A percentile compares a stretch with the other conserved stretches of the same genome.
Conservation (phyloP, 2,113 vertebrate genomes). For the Corydoras maculifer region DNA sequence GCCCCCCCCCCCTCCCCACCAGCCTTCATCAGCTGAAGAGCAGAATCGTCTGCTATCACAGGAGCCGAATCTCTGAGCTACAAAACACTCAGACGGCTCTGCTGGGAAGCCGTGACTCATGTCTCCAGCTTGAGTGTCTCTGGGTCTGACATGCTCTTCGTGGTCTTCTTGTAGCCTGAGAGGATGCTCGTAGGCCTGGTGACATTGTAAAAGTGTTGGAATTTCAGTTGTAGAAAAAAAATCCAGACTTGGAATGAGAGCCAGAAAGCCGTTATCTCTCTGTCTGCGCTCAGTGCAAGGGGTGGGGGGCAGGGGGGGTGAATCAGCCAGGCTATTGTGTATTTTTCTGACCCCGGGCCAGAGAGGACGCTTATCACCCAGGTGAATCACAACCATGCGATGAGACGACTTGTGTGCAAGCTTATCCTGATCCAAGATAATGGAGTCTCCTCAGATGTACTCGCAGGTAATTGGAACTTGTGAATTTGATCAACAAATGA, state of each 20-base stretch:
- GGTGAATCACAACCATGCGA: slow-evolving; percentile 23
- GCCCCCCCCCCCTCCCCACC: too few species aligned
- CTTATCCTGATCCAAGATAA: slow-evolving; percentile 28
- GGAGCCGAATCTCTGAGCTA: too few species aligned
- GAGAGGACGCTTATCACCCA: slow-evolving; percentile 16
- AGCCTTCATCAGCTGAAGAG: too few species aligned
- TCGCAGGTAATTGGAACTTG: slow-evolving; percentile 14
- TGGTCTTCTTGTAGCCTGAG: not conserved
- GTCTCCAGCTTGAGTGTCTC: slow-evolving; percentile 13
- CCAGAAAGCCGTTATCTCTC: slow-evolving; percentile 6
- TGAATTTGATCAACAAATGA: not conserved
- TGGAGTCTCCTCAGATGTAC: slow-evolving; percentile 11
- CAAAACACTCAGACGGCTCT: slow-evolving; percentile 1
- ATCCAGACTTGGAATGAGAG: slow-evolving; percentile 3
- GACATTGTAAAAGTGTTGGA: too few species aligned
- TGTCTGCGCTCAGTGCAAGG: slow-evolving; percentile 5
- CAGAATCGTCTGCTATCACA: too few species aligned
- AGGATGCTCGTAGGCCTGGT: too few species aligned
- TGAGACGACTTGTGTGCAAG: slow-evolving; percentile 3
- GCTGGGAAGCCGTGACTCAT: too few species aligned
- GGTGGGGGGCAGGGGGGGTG: not conserved
- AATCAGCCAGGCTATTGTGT: slow-evolving; percentile 26
- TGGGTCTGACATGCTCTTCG: not conserved
- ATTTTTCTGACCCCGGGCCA: slow-evolving; percentile 20
- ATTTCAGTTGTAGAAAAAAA: too few species aligned